Conservation (phyloP, 2,797 vertebrate species). For the Buceros bicornis region DNA sequence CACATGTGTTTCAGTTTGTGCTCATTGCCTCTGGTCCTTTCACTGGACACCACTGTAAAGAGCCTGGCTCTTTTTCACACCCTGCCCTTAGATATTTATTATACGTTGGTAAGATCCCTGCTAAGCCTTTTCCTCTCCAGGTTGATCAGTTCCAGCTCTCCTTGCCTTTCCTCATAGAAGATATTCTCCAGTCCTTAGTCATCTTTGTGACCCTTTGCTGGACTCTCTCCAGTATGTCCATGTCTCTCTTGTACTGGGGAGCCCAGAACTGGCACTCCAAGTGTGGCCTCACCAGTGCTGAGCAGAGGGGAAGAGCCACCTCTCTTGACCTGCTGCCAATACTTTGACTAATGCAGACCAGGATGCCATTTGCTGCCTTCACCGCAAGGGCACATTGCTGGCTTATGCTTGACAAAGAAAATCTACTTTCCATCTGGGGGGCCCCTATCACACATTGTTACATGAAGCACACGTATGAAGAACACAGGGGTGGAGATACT, state of each 20-base stretch:
- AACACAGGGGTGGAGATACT: background rate
- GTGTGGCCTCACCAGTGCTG: background rate
- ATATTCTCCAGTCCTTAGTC: background rate
- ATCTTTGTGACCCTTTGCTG: background rate
- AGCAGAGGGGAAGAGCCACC: background rate
- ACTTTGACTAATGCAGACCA: background rate
- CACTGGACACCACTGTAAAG: background rate
- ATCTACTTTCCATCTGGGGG: background rate
- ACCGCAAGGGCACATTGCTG: background rate
- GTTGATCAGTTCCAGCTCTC: background rate
- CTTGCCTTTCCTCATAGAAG: background rate
- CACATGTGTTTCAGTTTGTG: no score
- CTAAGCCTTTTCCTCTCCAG: background rate
- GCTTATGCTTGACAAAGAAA: background rate
- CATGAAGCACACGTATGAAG: background rate
- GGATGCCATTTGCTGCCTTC: background rate
- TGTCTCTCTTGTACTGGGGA: background rate
- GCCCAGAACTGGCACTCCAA: background rate
- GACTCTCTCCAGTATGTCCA: background rate
- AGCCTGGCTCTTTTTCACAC: background rate
- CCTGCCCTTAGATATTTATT: background rate
- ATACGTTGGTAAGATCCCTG: background rate
- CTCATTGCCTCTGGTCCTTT: no score
- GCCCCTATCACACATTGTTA: background rate
- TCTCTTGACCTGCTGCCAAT: rapidly evolving